Evolutionary conservation across 2,113 vertebrate genomes (phyloP).

Genomic region (Formicarius rufipectus): DNA sequence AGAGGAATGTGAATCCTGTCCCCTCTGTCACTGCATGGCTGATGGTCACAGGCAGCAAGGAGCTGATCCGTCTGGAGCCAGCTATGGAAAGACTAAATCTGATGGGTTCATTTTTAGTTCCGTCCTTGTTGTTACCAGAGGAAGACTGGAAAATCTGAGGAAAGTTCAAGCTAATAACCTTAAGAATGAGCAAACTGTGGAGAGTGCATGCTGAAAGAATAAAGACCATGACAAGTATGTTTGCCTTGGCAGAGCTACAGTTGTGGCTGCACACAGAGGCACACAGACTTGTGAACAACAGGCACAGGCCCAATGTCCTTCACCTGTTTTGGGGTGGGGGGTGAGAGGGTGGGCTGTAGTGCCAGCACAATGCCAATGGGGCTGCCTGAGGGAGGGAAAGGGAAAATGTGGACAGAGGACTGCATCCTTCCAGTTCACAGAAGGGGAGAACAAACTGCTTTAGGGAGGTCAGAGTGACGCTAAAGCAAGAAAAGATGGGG

Average conservation of each 20-base stretch:
- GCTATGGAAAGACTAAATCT: background rate
- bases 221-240: background rate
- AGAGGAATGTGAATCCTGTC: background rate
- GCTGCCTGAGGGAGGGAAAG: background rate
- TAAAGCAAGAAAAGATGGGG: background rate
- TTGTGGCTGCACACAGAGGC: background rate
- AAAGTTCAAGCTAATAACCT: background rate
- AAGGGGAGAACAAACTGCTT: background rate
- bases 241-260: slow-evolving; percentile 5
- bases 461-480: background rate
- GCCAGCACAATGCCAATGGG: background rate
- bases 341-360: background rate
- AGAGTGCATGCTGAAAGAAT: background rate
- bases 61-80: background rate
- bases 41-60: background rate
- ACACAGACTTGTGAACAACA: accelerated
- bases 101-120: background rate
- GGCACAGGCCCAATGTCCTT: background rate
- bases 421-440: accelerated
- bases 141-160: slow-evolving; percentile 26
- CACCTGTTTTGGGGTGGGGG: background rate
- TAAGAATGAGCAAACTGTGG: background rate
- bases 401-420: background rate
- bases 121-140: background rate
- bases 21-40: accelerated